Evolutionary conservation across 1,140 invertebrate genomes (phyloP).

Genomic region (Stegodyphus dumicola): DNA sequence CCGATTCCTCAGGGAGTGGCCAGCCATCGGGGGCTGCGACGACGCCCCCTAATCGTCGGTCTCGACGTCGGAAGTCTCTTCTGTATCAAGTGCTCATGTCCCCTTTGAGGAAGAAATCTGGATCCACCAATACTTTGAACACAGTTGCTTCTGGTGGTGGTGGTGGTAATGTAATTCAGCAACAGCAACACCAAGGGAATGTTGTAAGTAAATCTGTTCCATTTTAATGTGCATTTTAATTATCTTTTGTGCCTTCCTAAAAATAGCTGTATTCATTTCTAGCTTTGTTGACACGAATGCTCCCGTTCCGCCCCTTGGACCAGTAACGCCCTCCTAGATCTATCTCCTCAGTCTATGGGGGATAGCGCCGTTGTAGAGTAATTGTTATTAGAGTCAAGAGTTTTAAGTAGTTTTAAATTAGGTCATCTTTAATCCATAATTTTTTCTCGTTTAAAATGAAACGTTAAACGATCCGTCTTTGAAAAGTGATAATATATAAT

Average conservation of each 20-base stretch:
- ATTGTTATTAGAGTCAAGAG: no score
- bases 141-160: constrained; percentile 13
- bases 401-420: no score
- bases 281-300: no score
- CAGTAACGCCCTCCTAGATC: no score
- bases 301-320: no score
- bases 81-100: constrained; percentile 58
- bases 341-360: no score
- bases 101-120: constrained; percentile 50
- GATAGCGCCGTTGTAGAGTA: no score
- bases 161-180: not conserved
- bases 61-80: constrained; percentile 50
- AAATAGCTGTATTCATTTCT: not conserved
- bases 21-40: constrained; percentile 25
- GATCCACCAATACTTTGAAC: constrained; percentile 52
- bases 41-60: constrained; percentile 42
- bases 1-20: not conserved
- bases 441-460: no score
- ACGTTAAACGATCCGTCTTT: no score
- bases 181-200: constrained; percentile 16
- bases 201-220: not conserved
- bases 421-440: no score
- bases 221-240: no score
- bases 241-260: not conserved
- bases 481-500: no score